Conservation (phyloP, 2,113 vertebrate genomes). For the Athene noctua region DNA sequence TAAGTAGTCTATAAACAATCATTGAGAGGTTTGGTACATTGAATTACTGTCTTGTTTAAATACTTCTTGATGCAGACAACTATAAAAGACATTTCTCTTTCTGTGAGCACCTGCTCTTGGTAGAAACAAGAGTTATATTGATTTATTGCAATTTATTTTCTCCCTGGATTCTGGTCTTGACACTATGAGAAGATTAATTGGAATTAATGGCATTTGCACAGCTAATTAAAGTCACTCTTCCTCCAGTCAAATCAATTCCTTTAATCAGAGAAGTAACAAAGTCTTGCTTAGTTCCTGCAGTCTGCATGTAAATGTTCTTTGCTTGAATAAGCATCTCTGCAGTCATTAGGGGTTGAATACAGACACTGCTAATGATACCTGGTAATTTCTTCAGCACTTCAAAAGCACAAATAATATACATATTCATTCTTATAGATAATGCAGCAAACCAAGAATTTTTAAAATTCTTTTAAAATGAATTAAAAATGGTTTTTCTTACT, state of each 20-base stretch:
- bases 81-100: constrained; percentile 69
- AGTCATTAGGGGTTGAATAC: constrained; percentile 36
- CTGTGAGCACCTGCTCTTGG: constrained; percentile 61
- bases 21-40: constrained; percentile 54
- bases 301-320: constrained; percentile 66
- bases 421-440: neutral
- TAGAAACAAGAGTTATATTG: constrained; percentile 76
- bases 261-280: constrained; percentile 76
- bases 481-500: neutral
- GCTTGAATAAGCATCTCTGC: constrained; percentile 50
- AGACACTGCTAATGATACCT: constrained; percentile 13
- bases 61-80: constrained; percentile 64
- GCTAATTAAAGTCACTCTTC: constrained; percentile 80
- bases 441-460: neutral
- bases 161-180: constrained; percentile 73
- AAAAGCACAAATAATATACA: neutral
- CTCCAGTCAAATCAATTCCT: constrained; percentile 76
- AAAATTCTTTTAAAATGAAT: neutral
- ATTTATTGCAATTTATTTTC: constrained; percentile 78
- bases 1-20: constrained; percentile 53
- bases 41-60: constrained; percentile 75
- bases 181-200: constrained; percentile 78
- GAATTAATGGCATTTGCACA: constrained; percentile 81
- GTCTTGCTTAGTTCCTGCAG: constrained; percentile 59
- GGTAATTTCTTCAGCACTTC: constrained; percentile 33